Evolutionary conservation across 2,797 vertebrate genomes (phyloP), one percentile per base, ranked within the genome.

Genomic region (Thaleichthys pacificus): DNA sequence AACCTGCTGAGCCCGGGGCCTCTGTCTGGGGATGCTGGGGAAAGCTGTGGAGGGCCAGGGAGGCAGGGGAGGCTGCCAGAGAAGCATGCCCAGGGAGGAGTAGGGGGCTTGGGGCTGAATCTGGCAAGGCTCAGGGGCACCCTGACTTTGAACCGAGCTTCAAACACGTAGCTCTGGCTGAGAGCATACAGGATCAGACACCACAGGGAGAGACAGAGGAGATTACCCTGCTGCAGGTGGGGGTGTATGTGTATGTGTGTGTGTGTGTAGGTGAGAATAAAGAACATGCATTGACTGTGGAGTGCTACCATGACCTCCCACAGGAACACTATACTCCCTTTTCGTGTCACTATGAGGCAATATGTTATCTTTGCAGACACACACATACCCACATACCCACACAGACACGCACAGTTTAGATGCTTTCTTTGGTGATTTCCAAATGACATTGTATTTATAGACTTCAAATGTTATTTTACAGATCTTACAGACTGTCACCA

Each of bases 111-210:
- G 83, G 28, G 24, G 82, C 75, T 77, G 76, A 71, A 72, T 83
- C 66, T 68, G 76, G 71, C 75, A 66, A 62, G 57, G 69, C 69
- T 72, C 66, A 79, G 69, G 66, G 79, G 76, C 68, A 66, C 69
- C 21, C 68, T 66, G 72, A 15, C 84, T 91, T 87, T 87, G 78
- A 89, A 85, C 76, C 74, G 14, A 61, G 73, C 80, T 84, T 88
- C 78, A 87, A 84, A 84, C 64, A 1, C 26, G 9, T 68, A 63
- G 71, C 77, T 86, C 79, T 80, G 73, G 66, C 72, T 51, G 70
- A 71, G 69, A 77, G 72, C 81, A 84, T 70, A 77, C 71, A 82
- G 76, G 73, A 74, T 82, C 80, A 76, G 51, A 56, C 60, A 57
- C 76, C 66, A 32, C 38, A 0, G 26, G 54, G 65, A 60, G 54